phyloP scores from a whole-genome alignment of 1,140 invertebrate genomes.

The Tetragnatha versicolor region DNA sequence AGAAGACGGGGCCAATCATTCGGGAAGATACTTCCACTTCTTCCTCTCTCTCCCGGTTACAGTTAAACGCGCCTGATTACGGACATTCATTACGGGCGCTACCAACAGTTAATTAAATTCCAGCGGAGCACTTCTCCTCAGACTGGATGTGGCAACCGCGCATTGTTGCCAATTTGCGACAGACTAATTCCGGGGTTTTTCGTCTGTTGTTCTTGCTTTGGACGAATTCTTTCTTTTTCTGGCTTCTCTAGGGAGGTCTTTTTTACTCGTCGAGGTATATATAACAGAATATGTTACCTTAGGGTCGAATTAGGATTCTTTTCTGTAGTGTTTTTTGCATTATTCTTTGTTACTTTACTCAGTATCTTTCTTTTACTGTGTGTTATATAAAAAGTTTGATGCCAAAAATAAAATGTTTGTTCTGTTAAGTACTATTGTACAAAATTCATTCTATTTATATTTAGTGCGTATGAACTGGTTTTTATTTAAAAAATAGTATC shows the following conservation, averaged over 20 bases:
- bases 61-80: constrained; percentile 30
- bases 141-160: neutral
- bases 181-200: constrained; percentile 13
- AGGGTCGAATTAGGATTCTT: no score
- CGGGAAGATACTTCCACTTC: constrained; percentile 29
- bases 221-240: neutral
- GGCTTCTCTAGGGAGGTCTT: neutral
- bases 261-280: no score
- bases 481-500: no score
- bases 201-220: neutral
- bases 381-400: no score
- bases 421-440: no score
- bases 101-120: constrained; percentile 46
- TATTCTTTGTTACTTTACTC: no score
- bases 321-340: no score
- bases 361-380: no score
- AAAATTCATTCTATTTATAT: no score
- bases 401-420: no score
- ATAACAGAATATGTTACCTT: no score
- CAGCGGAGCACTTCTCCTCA: constrained; percentile 7
- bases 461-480: no score
- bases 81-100: constrained; percentile 39
- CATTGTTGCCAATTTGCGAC: constrained; percentile 23
- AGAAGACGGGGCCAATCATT: constrained; percentile 10
- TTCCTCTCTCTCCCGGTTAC: neutral